A percentile compares a stretch with the other conserved stretches of the same genome.
These are phyloP conservation scores for Macropis europaea DNA, from an alignment of 2,888 invertebrate genomes.

Conservation along the genomic window DNA sequence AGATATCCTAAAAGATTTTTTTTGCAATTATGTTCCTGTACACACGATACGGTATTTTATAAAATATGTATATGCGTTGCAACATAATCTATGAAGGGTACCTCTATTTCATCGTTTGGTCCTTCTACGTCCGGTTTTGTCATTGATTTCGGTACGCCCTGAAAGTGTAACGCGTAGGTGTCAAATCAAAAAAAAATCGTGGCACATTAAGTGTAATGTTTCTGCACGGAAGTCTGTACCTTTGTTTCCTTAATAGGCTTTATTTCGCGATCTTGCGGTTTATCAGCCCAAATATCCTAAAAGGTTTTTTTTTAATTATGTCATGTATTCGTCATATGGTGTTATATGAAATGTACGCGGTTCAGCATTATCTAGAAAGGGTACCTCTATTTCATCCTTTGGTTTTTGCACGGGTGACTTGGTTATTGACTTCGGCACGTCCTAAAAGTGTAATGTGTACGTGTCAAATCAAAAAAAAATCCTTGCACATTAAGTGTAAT, in stretches of 20 bases:
- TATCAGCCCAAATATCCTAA: constrained; percentile 44
- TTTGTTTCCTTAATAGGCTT: constrained; percentile 27
- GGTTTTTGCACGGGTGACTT: background rate
- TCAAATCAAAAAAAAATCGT: too few species aligned
- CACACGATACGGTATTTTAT: background rate
- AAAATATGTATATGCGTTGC: background rate
- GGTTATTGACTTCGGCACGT: background rate
- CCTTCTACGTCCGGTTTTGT: background rate
- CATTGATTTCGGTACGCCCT: background rate
- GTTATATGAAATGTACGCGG: background rate
- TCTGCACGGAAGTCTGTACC: too few species aligned
- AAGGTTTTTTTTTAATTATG: background rate
- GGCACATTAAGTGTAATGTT: too few species aligned
- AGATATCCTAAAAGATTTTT: constrained; percentile 37
- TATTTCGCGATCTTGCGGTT: constrained; percentile 23
- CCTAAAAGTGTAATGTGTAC: too few species aligned
- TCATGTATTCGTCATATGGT: background rate
- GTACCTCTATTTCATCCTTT: constrained; percentile 19
- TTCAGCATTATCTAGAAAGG: background rate
- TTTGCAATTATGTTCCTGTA: background rate
- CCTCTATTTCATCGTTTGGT: constrained; percentile 14
- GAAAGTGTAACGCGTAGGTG: too few species aligned
- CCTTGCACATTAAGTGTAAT: too few species aligned
- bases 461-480: too few species aligned
- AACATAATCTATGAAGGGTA: background rate